phyloP scores from a whole-genome alignment of 2,888 invertebrate species.

The Neoascia interrupta region DNA sequence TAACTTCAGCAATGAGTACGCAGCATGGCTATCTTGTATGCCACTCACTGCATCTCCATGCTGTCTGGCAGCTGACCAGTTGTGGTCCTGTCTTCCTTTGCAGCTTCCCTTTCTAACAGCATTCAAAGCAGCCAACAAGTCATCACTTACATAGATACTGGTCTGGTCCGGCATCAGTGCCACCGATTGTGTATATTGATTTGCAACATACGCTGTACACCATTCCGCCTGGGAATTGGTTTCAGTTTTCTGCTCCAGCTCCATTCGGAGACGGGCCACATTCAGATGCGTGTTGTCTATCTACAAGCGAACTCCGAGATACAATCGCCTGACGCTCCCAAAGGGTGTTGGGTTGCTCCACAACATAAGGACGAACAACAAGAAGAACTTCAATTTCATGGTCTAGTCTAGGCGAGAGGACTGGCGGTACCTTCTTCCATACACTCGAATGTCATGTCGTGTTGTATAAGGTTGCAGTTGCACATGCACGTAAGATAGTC shows the following conservation, averaged over 20 bases:
- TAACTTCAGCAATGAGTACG: constrained; percentile 70
- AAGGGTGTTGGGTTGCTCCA: constrained; percentile 56
- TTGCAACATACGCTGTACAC: not conserved
- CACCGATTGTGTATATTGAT: constrained; percentile 49
- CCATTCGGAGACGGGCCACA: constrained; percentile 17
- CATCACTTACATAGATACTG: constrained; percentile 63
- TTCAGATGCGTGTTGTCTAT: constrained; percentile 54
- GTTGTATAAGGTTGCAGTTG: constrained; percentile 11
- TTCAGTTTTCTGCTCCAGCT: constrained; percentile 58
- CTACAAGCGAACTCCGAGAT: constrained; percentile 49
- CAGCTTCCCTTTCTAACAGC: constrained; percentile 46
- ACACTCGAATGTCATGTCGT: constrained; percentile 43
- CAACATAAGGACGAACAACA: constrained; percentile 26
- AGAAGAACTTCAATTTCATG: constrained; percentile 65
- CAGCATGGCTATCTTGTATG: constrained; percentile 62
- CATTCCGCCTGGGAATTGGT: constrained; percentile 58
- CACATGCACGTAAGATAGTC: not conserved
- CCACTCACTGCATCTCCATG: constrained; percentile 60
- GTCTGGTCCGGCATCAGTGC: constrained; percentile 32
- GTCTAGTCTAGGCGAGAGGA: constrained; percentile 63
- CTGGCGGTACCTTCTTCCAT: constrained; percentile 13
- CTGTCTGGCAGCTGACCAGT: constrained; percentile 39
- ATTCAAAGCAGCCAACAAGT: constrained; percentile 67
- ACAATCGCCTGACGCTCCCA: constrained; percentile 43
- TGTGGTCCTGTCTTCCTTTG: constrained; percentile 1